phyloP scores from a whole-genome alignment of 2,888 invertebrate genomes.

The Incurvaria masculella region DNA sequence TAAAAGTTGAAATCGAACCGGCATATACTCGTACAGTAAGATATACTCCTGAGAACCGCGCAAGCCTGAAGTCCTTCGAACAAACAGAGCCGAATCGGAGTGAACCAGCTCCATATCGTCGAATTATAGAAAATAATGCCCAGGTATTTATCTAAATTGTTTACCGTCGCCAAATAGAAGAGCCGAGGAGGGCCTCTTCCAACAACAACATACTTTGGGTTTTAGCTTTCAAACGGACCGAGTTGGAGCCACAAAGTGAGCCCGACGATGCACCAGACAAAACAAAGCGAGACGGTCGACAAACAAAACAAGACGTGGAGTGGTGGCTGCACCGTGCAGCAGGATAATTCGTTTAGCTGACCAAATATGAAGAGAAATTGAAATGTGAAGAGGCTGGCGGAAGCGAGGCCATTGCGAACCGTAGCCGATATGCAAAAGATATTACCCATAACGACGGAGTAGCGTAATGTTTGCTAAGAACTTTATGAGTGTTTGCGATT shows the following conservation, averaged over 20 bases:
- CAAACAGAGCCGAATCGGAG: not conserved
- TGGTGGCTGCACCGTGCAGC: slow-evolving; percentile 28
- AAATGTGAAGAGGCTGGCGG: not conserved
- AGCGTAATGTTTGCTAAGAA: too few species aligned
- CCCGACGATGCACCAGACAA: not conserved
- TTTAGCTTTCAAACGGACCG: slow-evolving; percentile 46
- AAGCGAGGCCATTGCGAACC: not conserved
- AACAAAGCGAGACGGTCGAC: not conserved
- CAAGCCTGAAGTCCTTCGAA: not conserved
- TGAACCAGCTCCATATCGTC: slow-evolving; percentile 43
- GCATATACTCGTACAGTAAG: not conserved
- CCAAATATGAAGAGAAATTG: slow-evolving; percentile 29
- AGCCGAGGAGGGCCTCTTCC: slow-evolving; percentile 31
- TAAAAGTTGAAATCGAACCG: not conserved
- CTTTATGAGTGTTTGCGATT: too few species aligned
- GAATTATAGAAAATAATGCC: slow-evolving; percentile 47
- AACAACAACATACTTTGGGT: slow-evolving; percentile 52
- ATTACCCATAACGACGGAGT: not conserved
- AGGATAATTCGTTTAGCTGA: slow-evolving; percentile 39
- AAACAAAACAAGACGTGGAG: slow-evolving; percentile 20
- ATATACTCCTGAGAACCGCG: not conserved
- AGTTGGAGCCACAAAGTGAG: not conserved
- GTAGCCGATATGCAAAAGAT: not conserved
- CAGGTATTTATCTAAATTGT: slow-evolving; percentile 38
- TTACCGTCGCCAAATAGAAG: slow-evolving; percentile 32